phyloP scores from a whole-genome alignment of 2,113 vertebrate species.

The Brienomyrus brachyistius region DNA sequence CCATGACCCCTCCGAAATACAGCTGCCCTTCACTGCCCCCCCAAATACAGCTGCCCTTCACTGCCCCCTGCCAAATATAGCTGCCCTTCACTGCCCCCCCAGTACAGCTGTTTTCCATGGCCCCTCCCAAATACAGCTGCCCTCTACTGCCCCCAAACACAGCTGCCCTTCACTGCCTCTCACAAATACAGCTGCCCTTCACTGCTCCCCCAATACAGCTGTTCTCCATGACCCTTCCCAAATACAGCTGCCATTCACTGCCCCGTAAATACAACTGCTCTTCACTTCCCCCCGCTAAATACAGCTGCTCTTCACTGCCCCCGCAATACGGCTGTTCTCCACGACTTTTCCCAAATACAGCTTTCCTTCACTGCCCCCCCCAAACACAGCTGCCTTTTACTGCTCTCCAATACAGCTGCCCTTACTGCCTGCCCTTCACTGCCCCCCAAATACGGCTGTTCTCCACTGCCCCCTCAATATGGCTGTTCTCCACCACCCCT shows the following conservation, averaged over 20 bases:
- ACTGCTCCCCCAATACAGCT: constrained; percentile 47
- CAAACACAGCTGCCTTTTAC: constrained; percentile 71
- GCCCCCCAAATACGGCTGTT: no score
- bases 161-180: constrained; percentile 73
- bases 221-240: no score
- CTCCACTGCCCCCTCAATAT: no score
- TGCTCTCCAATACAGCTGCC: constrained; percentile 51
- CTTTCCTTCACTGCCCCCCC: no score
- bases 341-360: constrained; percentile 55
- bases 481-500: no score
- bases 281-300: neutral
- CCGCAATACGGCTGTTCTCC: neutral
- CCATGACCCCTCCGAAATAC: constrained; percentile 33
- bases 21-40: no score
- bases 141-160: constrained; percentile 40
- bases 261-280: constrained; percentile 25
- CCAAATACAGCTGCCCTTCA: constrained; percentile 63
- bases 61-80: constrained; percentile 58
- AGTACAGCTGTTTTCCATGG: constrained; percentile 23
- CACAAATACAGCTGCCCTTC: constrained; percentile 75
- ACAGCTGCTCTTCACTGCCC: no score
- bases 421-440: no score
- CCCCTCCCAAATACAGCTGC: constrained; percentile 42
- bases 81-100: constrained; percentile 22
- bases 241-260: constrained; percentile 72